Evolutionary conservation across 2,797 vertebrate genomes (phyloP), one percentile per base, ranked within the genome.

Genomic region (Poecilia gillii): DNA sequence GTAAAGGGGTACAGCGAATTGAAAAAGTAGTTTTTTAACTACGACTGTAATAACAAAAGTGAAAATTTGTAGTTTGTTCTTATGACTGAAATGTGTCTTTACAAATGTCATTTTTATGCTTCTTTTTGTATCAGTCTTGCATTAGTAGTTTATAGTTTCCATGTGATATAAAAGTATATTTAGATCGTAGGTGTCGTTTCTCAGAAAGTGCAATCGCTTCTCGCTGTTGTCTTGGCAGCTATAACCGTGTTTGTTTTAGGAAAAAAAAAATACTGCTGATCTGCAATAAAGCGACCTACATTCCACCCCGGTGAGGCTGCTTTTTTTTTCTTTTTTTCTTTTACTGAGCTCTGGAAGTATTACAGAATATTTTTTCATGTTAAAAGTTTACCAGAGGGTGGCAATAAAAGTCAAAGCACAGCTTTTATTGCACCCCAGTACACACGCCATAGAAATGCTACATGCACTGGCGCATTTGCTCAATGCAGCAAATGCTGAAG

Each of bases 341-440:
- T 84, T 88, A 92, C 94, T 93, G 92, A 93, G 84, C 88, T 90
- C 68, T 87, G 83, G 84, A 90, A 87, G 86, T 88, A 92, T 93
- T 84, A 77, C 85, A 91, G 90, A 88, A 93, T 93, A 90, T 92
- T 84, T 92, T 53, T 92, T 91, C 86, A 92, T 91, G 90, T 87
- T 90, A 90, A 91, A 94, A 89, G 90, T 93, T 93, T 94, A 93
- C 90, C 90, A 92, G 90, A 88, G 92, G 91, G 89, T 87, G 89
- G 91, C 90, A 91, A 93, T 93, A 93, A 93, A 92, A 93, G 90
- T 91, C 91, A 88, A 80, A 91, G 88, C 87, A 88, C 83, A 75
- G 88, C 89, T 92, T 93, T 94, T 94, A 92, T 92, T 91, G 86
- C 87, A 79, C 87, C 86, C 84, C 80, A 83, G 82, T 87, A 87